phyloP scores from a whole-genome alignment of 1,140 invertebrate species.

The Parapsyche elsis region DNA sequence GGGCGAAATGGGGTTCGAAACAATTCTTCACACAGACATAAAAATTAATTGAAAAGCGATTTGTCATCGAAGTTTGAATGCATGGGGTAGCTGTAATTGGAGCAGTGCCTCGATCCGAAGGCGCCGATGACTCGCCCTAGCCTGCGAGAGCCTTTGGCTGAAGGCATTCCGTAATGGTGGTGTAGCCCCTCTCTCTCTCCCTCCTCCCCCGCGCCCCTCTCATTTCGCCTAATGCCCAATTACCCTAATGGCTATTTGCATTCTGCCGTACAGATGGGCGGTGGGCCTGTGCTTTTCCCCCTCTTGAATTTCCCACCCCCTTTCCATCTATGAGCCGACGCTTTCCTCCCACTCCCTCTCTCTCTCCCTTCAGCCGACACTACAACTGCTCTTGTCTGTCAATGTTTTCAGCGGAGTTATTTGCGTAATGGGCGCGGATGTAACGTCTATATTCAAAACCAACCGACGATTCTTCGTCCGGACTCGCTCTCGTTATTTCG shows the following conservation, averaged over 20 bases:
- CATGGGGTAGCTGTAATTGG: background rate
- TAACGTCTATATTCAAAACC: slow-evolving; percentile 51
- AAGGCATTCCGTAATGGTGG: slow-evolving; percentile 47
- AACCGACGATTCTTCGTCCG: slow-evolving; percentile 47
- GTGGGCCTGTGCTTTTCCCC: slow-evolving; percentile 22
- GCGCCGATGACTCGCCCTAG: background rate
- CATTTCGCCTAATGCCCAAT: slow-evolving; percentile 58
- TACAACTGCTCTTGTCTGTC: slow-evolving; percentile 51
- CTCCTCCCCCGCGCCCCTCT: slow-evolving; percentile 41
- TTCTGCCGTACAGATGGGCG: slow-evolving; percentile 49
- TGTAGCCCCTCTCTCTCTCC: slow-evolving; percentile 35
- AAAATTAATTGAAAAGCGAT: no score
- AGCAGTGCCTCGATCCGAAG: background rate
- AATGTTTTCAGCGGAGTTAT: slow-evolving; percentile 55
- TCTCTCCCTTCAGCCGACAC: slow-evolving; percentile 21
- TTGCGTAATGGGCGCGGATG: slow-evolving; percentile 54
- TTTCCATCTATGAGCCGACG: background rate
- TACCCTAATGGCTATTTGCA: slow-evolving; percentile 58
- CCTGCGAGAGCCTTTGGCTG: slow-evolving; percentile 19
- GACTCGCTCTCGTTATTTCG: slow-evolving; percentile 36
- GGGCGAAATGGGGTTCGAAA: no score
- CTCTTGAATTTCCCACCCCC: background rate
- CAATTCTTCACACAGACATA: no score
- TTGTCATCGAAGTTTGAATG: background rate
- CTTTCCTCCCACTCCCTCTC: background rate